Evolutionary conservation across 2,888 invertebrate species (phyloP), one percentile per base, ranked within the genome.

Genomic region (Argyresthia goedartella): DNA sequence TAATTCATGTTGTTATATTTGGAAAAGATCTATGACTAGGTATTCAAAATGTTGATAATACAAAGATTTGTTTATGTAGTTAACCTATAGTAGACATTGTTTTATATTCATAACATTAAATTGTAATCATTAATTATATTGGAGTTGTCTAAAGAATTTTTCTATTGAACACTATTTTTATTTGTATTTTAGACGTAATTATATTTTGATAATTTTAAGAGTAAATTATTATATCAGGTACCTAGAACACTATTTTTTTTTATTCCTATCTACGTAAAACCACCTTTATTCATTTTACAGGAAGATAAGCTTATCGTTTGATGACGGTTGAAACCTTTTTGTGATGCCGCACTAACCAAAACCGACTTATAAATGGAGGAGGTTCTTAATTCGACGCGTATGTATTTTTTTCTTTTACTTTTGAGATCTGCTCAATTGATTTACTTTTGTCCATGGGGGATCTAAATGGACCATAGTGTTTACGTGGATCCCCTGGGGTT

Each of bases 151-250:
- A 50, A 44, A 49, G 47, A 52, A 53, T 52, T 61, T 48, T 63
- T 57, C 60, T 64, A 57, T 62, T 65, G 63, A 56, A 59, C 63
- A 54, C 57, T 56, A 55, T 55, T 61, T 52, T 58, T 16, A 15
- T 41, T 50, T 25, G 13, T 25, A 16, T 41, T 16, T 11, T 64
- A 67, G 64, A 60, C 64, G 55, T 69, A 63, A 59, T 25, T 25
- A 25, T 25, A 25, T 68, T 67, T 73, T 66, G 65, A 65, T 73
- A 72, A 60, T 62, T 67, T 54, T 70, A 72, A 70, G 66, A 66
- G 61, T 73, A 59, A 60, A 55, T 59, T 25, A 25, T 25, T 57
- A 72, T 63, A 36, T 49, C n/a, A 14, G 49, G 14, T 14, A 13
- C n/a, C 34, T 33, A 34, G 25, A 13, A 36, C 41, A 25, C 33